phyloP scores from a whole-genome alignment of 2,888 invertebrate genomes.

The Nomada fabriciana region DNA sequence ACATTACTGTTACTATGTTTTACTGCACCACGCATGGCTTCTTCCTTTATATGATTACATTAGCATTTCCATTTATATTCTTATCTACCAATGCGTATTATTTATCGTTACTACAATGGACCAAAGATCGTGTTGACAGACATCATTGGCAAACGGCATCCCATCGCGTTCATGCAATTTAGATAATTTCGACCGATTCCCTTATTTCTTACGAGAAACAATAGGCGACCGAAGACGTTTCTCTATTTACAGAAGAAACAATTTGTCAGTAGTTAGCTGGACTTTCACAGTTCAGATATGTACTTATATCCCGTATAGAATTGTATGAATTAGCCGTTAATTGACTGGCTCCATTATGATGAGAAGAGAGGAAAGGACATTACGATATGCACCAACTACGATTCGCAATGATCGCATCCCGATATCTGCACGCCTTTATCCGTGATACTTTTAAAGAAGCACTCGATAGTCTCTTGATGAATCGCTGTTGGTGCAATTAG shows the following conservation, averaged over 20 bases:
- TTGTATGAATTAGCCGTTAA: slow-evolving; percentile 43
- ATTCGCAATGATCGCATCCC: slow-evolving; percentile 27
- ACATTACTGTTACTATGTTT: not conserved
- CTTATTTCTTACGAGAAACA: not conserved
- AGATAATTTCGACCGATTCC: not conserved
- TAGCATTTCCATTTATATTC: slow-evolving; percentile 17
- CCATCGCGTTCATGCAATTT: not conserved
- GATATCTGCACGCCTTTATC: slow-evolving; percentile 29
- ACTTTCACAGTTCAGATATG: slow-evolving; percentile 22
- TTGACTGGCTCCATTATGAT: slow-evolving; percentile 25
- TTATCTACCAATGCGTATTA: slow-evolving; percentile 20
- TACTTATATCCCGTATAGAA: slow-evolving; percentile 14
- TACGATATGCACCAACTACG: slow-evolving; percentile 21
- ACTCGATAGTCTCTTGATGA: not conserved
- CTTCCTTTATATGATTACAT: not conserved
- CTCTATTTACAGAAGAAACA: slow-evolving; percentile 8
- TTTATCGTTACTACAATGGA: slow-evolving; percentile 37
- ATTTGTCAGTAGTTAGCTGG: not conserved
- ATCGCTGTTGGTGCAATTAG: not conserved
- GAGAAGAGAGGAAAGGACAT: slow-evolving; percentile 1
- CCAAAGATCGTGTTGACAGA: slow-evolving; percentile 39
- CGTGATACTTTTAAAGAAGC: not conserved
- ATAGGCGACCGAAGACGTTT: not conserved
- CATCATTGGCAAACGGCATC: not conserved
- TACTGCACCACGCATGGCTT: not conserved